A percentile compares a stretch with the other conserved stretches of the same genome.
phyloP scores from a whole-genome alignment of 2,888 invertebrate genomes.

The Nemotelus nigrinus region DNA sequence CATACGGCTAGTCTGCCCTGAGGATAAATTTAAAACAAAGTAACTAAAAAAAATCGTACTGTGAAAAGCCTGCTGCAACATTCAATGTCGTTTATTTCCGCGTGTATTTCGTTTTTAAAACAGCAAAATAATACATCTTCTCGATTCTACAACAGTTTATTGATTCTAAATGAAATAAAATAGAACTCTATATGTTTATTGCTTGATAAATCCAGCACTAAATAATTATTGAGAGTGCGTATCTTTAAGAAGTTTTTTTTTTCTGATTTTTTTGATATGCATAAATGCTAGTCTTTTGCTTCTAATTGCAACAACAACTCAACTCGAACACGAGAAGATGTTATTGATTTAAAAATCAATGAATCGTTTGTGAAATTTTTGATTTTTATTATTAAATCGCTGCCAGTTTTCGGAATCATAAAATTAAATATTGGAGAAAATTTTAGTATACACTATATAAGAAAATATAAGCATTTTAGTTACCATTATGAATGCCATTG shows the following conservation, averaged over 20 bases:
- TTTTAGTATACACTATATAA: not conserved
- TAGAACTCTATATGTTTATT: too few species aligned
- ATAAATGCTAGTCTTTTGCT: constrained; percentile 38
- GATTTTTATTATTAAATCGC: constrained; percentile 24
- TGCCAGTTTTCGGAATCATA: constrained; percentile 31
- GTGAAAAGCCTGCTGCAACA: too few species aligned
- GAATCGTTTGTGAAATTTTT: not conserved
- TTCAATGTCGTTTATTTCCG: too few species aligned
- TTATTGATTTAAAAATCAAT: not conserved
- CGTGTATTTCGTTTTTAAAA: too few species aligned
- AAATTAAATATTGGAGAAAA: not conserved
- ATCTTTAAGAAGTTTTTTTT: not conserved
- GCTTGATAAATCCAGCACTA: too few species aligned
- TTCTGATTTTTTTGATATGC: constrained; percentile 1
- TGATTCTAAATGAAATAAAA: too few species aligned
- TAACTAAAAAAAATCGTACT: too few species aligned
- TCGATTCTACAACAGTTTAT: too few species aligned
- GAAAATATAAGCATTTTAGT: constrained; percentile 39
- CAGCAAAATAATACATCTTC: too few species aligned
- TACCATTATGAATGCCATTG: constrained; percentile 39
- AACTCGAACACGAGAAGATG: not conserved
- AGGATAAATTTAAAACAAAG: too few species aligned
- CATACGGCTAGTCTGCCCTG: too few species aligned
- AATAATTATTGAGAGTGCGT: too few species aligned
- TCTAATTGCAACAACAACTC: not conserved